Evolutionary conservation across 2,888 invertebrate species (phyloP).

Genomic region (Lingula anatina): DNA sequence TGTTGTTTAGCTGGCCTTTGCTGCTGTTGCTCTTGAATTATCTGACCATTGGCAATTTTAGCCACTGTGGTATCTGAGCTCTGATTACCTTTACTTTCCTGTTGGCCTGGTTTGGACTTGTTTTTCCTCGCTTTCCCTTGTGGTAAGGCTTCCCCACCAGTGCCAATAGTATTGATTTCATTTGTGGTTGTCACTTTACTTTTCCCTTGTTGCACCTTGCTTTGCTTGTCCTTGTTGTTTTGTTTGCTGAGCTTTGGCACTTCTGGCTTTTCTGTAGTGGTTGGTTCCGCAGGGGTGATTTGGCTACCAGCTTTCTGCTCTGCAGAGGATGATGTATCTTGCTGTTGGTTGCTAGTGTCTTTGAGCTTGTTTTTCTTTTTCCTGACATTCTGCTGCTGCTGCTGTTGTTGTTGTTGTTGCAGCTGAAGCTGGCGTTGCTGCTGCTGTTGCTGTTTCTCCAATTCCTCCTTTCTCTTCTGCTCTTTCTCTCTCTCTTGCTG

Average conservation of each 20-base stretch:
- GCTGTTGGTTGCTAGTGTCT: no score
- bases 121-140: no score
- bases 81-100: no score
- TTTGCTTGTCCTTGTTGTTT: constrained; percentile 6
- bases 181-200: not conserved
- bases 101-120: no score
- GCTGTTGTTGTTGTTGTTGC: constrained; percentile 1
- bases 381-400: constrained; percentile 5
- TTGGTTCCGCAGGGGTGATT: not conserved
- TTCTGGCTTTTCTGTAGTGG: constrained; percentile 2
- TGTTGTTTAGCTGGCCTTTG: constrained; percentile 2
- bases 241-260: constrained; percentile 10
- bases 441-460: constrained; percentile 2
- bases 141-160: no score
- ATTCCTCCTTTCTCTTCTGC: constrained; percentile 2
- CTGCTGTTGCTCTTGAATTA: no score
- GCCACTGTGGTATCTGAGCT: no score
- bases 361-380: constrained; percentile 8
- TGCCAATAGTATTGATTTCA: constrained; percentile 11
- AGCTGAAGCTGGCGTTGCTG: constrained; percentile 1
- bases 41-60: no score
- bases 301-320: not conserved
- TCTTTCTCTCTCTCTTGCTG: constrained; percentile 31
- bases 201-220: not conserved
- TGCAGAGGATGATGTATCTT: no score